Evolutionary conservation across 2,113 vertebrate genomes (phyloP), one percentile per base, ranked within the genome.

Genomic region (Toxotes chatareus): DNA sequence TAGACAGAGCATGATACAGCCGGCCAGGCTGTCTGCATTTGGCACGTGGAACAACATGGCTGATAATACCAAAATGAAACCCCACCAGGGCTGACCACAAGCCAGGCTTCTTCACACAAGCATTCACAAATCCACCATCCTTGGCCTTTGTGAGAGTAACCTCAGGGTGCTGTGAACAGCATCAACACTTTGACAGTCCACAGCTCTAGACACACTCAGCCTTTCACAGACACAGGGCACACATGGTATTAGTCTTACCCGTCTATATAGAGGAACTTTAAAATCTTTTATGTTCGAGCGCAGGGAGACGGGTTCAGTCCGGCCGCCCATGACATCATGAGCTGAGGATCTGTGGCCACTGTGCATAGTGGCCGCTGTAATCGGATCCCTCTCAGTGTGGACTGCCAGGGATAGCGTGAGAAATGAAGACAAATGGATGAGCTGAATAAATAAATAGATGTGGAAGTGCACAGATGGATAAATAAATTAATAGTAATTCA

Each of bases 361-460:
- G 67, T 57, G 44, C 63, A 79, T 85, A 59, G 65, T 68, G 64
- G 68, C 72, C 65, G 73, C 63, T 87, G 89, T 78, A 90, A 91
- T 71, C 31, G 10, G 77, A 87, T 72, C 80, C 16, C 44, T 70
- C 76, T 84, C 60, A 72, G 53, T 75, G 78, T 21, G 83, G 76
- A 74, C 67, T 65, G 46, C 32, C 5, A 13, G 42, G 31, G 79
- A 51, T 88, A 84, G 90, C 90, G 73, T 93, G 93, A 93, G 92
- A 95, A 91, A 86, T 76, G 19, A 82, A 89, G 89, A 49, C 90
- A 89, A 88, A 90, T 77, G 79, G 83, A 93, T 88, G 86, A 79
- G 84, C 34, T 76, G 64, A 81, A 92, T 91, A 93, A 94, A 94
- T 90, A 94, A 93, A 94, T 77, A 89, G 63, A 87, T 75, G 76